Evolutionary conservation across 2,888 invertebrate species (phyloP), one percentile per base, ranked within the genome.

Genomic region (Merodon equestris): DNA sequence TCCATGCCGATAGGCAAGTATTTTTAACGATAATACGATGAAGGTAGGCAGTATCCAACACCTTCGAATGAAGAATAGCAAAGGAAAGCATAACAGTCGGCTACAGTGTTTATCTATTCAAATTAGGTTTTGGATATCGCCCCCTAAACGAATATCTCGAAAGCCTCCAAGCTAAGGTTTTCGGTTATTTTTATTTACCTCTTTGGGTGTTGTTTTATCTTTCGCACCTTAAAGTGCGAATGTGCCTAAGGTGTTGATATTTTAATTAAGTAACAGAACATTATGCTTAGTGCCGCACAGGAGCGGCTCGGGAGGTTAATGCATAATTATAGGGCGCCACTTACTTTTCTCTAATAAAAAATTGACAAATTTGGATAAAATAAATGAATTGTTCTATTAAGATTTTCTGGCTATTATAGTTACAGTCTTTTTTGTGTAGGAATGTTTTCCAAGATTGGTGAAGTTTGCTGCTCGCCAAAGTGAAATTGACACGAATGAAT

Each of bases 1-100:
- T 77, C 51, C 72, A 63, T 61, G 50, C 36, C 60, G 56, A 76
- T 58, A 51, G 72, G 72, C 72, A 66, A 72, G 72, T 67, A n/a
- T n/a, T n/a, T n/a, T n/a, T n/a, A n/a, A n/a, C n/a, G n/a, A n/a
- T 61, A 72, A 72, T 61, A 54, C 72, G 66, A 50, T 42, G 58
- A 61, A 54, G 50, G 7, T 42, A 53, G 44, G 51, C 10, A 50
- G 42, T 54, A 45, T 34, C 40, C 51, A 50, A 44, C 54, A 51
- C 64, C 34, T 50, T 48, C 18, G 48, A 57, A 57, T 14, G 34
- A 38, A 34, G 12, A n/a, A n/a, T n/a, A n/a, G n/a, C n/a, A n/a
- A 15, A 19, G 27, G 27, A 27, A 7, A 27, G 7, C 27, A 7
- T 7, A n/a, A 13, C 17, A 40, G 27, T 38, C 1, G 0, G 9